Conservation (phyloP, 2,888 invertebrate genomes). For the Epiblema foenella region DNA sequence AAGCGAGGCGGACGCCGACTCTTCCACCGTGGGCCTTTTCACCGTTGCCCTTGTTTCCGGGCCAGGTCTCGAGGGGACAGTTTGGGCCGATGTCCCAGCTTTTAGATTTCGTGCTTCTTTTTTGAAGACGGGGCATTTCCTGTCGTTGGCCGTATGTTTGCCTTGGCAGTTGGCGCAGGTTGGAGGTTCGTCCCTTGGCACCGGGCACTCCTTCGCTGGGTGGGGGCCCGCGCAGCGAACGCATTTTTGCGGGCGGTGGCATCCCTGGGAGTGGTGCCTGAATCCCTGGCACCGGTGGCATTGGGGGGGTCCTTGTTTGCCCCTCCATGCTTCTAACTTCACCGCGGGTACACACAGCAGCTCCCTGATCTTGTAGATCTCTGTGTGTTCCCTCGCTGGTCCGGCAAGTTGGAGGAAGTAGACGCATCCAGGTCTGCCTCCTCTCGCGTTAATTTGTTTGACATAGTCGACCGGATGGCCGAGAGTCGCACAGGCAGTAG, state of each 20-base stretch:
- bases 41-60: not conserved
- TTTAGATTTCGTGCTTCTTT: not conserved
- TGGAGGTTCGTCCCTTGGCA: not conserved
- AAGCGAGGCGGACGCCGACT: not conserved
- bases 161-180: conserved; percentile 6
- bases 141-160: not conserved
- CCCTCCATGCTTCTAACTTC: not conserved
- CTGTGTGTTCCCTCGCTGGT: not conserved
- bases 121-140: not conserved
- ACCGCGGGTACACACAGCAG: not conserved
- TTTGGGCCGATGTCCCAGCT: not conserved
- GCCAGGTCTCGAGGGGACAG: not conserved
- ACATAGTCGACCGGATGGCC: not conserved
- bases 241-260: conserved; percentile 16
- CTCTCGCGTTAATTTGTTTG: not conserved
- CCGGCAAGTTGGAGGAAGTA: not conserved
- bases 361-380: not conserved
- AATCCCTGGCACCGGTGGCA: conserved; percentile 11
- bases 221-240: conserved; percentile 18
- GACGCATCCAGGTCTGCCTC: not conserved
- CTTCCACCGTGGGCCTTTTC: not conserved
- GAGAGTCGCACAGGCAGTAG: accelerated
- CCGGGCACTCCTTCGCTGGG: not conserved
- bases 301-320: not conserved
- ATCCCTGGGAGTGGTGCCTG: not conserved